Evolutionary conservation across 2,113 vertebrate species (phyloP), one percentile per base, ranked within the genome.

Genomic region (Spheniscus mendiculus): DNA sequence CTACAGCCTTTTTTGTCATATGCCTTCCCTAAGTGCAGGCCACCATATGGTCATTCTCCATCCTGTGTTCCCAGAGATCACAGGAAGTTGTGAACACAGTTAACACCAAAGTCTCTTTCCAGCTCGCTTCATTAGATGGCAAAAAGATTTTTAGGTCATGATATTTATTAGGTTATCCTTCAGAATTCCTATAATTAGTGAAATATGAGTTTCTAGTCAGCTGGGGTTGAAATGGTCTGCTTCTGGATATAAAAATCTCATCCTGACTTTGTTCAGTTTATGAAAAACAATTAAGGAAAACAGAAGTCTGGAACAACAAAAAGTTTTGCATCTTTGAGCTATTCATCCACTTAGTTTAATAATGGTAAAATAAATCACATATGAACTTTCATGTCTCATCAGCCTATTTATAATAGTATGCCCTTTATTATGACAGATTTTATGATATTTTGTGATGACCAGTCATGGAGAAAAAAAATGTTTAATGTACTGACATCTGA

Each of bases 401-500:
- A 93, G 74, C 85, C 95, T 97, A 53, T 96, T 97, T 87, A 92
- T 89, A 93, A 92, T 72, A 53, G 83, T 74, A 82, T 97, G 84
- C 96, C 97, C 97, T 98, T 98, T 95, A 93, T 88, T 78, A 55
- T 89, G 97, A 96, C 95, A 95, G 83, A 73, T 97, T 81, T 98
- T 95, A 96, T 93, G 96, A 92, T 97, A 90, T 97, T 98, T 97
- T 86, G 90, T 96, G 97, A 97, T 96, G 97, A 23, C 79, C 93
- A 95, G 61, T 71, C 93, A 91, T 27, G 84, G 59, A 44, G 67
- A 91, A 94, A 91, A 58, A 62, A 87, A 94, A 84, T 19, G 84
- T 94, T 98, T 96, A 96, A 97, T 95, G 97, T n/a, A 30, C 90
- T 98, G 97, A 85, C 90, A 97, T 97, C 96, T 95, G 95, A 97